A percentile compares a stretch with the other conserved stretches of the same genome.
Evolutionary conservation across 2,797 vertebrate species (phyloP).

Genomic region (Orientallactaga sibirica): DNA sequence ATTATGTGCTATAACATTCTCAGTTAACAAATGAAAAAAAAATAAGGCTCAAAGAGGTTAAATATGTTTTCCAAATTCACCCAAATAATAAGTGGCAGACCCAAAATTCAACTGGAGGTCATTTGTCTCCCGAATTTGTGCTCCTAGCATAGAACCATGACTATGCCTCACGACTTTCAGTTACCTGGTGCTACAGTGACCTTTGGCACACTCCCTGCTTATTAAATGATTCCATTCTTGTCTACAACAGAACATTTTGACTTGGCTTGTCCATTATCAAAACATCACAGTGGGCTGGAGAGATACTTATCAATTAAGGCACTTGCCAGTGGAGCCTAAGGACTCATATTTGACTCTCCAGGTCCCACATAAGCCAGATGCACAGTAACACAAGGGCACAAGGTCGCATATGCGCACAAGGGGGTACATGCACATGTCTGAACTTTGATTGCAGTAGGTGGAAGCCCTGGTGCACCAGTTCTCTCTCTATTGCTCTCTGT

Average conservation of each 20-base stretch:
- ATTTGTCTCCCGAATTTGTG: neutral
- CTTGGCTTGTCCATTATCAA: conserved; percentile 43
- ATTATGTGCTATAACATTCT: conserved; percentile 32
- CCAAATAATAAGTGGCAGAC: neutral
- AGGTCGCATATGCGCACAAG: no score
- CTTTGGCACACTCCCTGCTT: neutral
- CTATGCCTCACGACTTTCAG: neutral
- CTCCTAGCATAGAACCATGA: neutral
- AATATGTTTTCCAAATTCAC: conserved; percentile 17
- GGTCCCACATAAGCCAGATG: no score
- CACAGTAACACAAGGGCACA: no score
- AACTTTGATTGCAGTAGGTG: no score
- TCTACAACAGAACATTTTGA: neutral
- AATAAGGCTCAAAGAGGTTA: neutral
- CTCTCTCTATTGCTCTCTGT: no score
- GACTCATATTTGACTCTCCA: no score
- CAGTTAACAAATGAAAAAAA: conserved; percentile 49
- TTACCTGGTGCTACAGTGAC: neutral
- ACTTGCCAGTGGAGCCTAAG: no score
- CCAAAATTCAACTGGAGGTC: neutral
- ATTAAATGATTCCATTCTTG: conserved; percentile 6
- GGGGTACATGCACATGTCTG: no score
- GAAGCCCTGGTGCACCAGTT: no score
- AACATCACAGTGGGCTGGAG: neutral
- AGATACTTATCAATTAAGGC: no score